Conservation (phyloP, 2,113 vertebrate species). For the Corydoras sp. region DNA sequence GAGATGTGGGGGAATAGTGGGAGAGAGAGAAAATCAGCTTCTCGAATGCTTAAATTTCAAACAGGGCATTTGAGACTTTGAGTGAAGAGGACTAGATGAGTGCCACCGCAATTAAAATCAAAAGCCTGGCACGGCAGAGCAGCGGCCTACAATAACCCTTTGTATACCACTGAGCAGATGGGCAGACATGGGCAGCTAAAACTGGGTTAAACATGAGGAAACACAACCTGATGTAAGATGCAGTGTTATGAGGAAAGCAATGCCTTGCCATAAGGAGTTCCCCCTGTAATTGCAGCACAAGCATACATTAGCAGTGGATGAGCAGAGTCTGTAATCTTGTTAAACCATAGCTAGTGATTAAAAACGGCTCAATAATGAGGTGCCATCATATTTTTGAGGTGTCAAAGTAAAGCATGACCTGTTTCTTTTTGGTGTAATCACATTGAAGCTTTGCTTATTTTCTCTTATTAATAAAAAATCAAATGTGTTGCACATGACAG, state of each 20-base stretch:
- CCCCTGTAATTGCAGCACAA: conserved; percentile 23
- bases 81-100: conserved; percentile 61
- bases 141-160: conserved; percentile 58
- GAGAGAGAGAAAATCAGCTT: conserved; percentile 44
- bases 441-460: conserved; percentile 23
- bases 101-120: conserved; percentile 71
- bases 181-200: conserved; percentile 41
- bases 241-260: conserved; percentile 10
- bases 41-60: conserved; percentile 69
- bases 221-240: conserved; percentile 28
- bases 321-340: conserved; percentile 29
- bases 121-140: conserved; percentile 59
- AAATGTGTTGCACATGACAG: not conserved
- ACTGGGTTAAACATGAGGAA: conserved; percentile 36
- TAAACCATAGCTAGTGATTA: conserved; percentile 31
- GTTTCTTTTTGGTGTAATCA: conserved; percentile 13
- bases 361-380: conserved; percentile 33
- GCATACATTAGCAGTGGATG: conserved; percentile 24
- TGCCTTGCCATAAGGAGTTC: conserved; percentile 24
- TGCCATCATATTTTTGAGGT: conserved; percentile 9
- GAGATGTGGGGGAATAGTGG: conserved; percentile 34
- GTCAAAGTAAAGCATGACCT: conserved; percentile 13
- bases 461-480: conserved; percentile 5
- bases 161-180: conserved; percentile 46
- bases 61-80: conserved; percentile 62